A percentile compares a stretch with the other conserved stretches of the same genome.
phyloP scores from a whole-genome alignment of 2,888 invertebrate species.

The Parelbella ahira region DNA sequence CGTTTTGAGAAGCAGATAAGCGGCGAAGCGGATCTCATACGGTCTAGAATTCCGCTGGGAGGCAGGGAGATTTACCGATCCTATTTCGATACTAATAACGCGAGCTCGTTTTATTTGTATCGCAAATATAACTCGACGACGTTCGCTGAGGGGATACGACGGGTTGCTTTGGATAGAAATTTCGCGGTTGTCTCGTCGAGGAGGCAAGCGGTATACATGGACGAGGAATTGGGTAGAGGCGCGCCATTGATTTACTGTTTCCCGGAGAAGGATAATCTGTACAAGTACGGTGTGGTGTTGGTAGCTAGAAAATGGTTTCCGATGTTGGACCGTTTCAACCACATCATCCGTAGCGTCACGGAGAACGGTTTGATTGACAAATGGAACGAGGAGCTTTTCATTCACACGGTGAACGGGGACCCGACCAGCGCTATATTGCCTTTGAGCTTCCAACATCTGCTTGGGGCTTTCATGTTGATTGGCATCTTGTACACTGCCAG shows the following conservation, averaged over 20 bases:
- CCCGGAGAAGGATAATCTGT: conserved; percentile 65
- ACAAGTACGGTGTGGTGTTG: conserved; percentile 74
- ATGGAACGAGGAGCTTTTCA: conserved; percentile 69
- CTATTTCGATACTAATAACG: conserved; percentile 74
- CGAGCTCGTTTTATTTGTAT: conserved; percentile 71
- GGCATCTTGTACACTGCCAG: conserved; percentile 62
- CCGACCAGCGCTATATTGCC: conserved; percentile 54
- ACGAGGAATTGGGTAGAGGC: conserved; percentile 67
- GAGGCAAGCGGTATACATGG: conserved; percentile 68
- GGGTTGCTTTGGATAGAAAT: conserved; percentile 58
- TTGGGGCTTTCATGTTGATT: conserved; percentile 72
- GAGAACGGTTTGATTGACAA: conserved; percentile 75
- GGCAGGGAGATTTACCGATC: conserved; percentile 72
- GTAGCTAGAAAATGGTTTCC: conserved; percentile 71
- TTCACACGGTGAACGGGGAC: conserved; percentile 45
- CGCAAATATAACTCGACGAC: conserved; percentile 66
- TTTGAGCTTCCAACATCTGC: conserved; percentile 60
- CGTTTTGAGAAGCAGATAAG: conserved; percentile 75
- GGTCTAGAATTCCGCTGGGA: conserved; percentile 64
- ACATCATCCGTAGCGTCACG: conserved; percentile 67
- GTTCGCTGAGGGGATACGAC: conserved; percentile 62
- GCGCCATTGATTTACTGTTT: conserved; percentile 67
- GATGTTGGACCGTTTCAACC: conserved; percentile 63
- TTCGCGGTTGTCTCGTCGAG: conserved; percentile 69
- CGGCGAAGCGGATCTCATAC: conserved; percentile 64